phyloP scores from a whole-genome alignment of 1,140 invertebrate genomes.

The Aphelenchoides besseyi region DNA sequence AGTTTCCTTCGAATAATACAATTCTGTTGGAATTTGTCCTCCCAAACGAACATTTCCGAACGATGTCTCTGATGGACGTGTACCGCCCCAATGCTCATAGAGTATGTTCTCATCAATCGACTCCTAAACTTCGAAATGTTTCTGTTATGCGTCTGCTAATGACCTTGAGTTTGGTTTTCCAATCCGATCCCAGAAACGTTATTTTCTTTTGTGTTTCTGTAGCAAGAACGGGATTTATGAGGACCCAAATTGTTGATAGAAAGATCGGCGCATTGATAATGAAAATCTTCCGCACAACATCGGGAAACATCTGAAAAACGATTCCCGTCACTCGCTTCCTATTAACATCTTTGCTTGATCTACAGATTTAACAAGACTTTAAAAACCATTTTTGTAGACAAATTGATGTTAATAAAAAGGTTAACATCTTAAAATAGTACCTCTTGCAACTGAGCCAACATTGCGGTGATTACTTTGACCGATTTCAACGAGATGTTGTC shows the following conservation, averaged over 20 bases:
- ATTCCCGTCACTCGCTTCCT: too few species aligned
- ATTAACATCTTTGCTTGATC: too few species aligned
- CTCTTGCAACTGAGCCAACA: conserved; percentile 47
- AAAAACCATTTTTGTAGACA: neutral
- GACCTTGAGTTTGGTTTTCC: conserved; percentile 45
- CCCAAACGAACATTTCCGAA: conserved; percentile 51
- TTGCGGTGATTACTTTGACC: conserved; percentile 43
- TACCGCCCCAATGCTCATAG: conserved; percentile 51
- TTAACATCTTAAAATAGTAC: too few species aligned
- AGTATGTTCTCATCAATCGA: conserved; percentile 43
- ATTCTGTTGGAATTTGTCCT: conserved; percentile 38
- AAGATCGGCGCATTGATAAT: conserved; percentile 43
- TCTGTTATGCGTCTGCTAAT: neutral
- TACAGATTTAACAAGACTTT: conserved; percentile 14
- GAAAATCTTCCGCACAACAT: conserved; percentile 49
- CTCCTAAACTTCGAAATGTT: conserved; percentile 34
- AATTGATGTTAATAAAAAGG: neutral
- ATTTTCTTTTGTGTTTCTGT: conserved; percentile 54
- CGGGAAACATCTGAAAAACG: too few species aligned
- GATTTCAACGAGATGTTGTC: conserved; percentile 39
- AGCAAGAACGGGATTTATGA: conserved; percentile 42
- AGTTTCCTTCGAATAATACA: conserved; percentile 20
- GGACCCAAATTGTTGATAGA: conserved; percentile 40
- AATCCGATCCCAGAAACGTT: conserved; percentile 47
- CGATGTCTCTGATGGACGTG: conserved; percentile 28